Conservation (phyloP, 2,888 invertebrate species). For the Ischnus inquisitorius region DNA sequence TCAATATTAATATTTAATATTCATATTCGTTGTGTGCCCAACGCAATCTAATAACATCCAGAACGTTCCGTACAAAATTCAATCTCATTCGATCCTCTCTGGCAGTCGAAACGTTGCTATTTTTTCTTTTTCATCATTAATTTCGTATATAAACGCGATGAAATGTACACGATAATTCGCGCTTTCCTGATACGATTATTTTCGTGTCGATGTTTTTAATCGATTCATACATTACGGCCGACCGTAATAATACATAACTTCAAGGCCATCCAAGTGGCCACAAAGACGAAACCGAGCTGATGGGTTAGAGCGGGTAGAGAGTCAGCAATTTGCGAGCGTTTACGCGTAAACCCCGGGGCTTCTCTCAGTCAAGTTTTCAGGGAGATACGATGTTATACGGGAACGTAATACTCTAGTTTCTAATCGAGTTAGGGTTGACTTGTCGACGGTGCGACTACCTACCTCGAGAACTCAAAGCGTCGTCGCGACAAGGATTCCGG, state of each 20-base stretch:
- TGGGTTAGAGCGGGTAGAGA: constrained; percentile 37
- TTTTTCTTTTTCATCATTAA: neutral
- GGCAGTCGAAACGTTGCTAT: neutral
- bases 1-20: constrained; percentile 5
- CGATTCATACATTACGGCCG: neutral
- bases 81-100: neutral
- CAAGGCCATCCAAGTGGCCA: constrained; percentile 32
- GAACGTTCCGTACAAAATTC: neutral
- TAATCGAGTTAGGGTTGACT: constrained; percentile 52
- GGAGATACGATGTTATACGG: constrained; percentile 45
- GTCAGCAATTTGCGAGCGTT: constrained; percentile 61
- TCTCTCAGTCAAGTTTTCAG: constrained; percentile 37
- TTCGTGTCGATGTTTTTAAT: neutral
- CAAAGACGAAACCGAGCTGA: constrained; percentile 28
- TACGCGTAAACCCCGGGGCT: constrained; percentile 42
- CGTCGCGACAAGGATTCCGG: constrained; percentile 17
- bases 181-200: neutral
- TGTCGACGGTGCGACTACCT: constrained; percentile 31
- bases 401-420: constrained; percentile 43
- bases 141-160: neutral
- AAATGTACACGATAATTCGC: neutral
- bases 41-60: neutral
- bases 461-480: constrained; percentile 16
- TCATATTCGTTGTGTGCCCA: neutral
- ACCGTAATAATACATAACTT: constrained; percentile 20